phyloP scores from a whole-genome alignment of 2,797 vertebrate genomes.

The Enteromius treurensis region DNA sequence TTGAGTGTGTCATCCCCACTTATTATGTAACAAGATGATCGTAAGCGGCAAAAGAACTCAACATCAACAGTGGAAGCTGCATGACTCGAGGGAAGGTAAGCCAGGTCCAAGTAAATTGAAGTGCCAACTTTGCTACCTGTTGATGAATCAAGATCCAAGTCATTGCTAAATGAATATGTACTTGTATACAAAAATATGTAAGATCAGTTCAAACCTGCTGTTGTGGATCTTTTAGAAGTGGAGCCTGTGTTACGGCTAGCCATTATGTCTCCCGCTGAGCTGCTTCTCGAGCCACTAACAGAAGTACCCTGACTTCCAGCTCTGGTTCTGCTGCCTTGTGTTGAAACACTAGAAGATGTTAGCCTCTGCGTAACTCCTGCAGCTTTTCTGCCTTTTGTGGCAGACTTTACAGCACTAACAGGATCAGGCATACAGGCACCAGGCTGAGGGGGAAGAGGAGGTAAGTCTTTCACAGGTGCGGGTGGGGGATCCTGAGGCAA shows the following conservation, averaged over 20 bases:
- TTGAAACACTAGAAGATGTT: constrained; percentile 47
- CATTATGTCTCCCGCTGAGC: constrained; percentile 55
- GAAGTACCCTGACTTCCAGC: constrained; percentile 61
- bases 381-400: constrained; percentile 69
- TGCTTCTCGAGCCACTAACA: constrained; percentile 62
- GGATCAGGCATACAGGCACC: constrained; percentile 90
- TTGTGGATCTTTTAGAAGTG: constrained; percentile 59
- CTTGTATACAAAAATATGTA: neutral
- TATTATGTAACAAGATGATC: constrained; percentile 88
- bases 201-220: constrained; percentile 56
- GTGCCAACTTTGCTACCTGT: constrained; percentile 55
- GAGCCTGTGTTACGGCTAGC: constrained; percentile 61
- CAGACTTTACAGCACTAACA: constrained; percentile 64
- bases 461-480: constrained; percentile 81
- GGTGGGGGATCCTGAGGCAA: constrained; percentile 82
- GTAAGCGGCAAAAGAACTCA: constrained; percentile 84
- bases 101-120: constrained; percentile 88
- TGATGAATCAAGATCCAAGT: constrained; percentile 2
- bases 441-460: constrained; percentile 83
- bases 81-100: constrained; percentile 85
- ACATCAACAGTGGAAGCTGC: constrained; percentile 80
- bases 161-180: neutral
- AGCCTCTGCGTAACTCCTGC: constrained; percentile 57
- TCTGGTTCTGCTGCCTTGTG: constrained; percentile 67
- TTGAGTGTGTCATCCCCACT: constrained; percentile 87